Percentiles rank a stretch among this genome's conserved stretches.
These are phyloP conservation scores for Bombus confusus DNA, from an alignment of 1,140 invertebrate genomes.

Conservation along the genomic window DNA sequence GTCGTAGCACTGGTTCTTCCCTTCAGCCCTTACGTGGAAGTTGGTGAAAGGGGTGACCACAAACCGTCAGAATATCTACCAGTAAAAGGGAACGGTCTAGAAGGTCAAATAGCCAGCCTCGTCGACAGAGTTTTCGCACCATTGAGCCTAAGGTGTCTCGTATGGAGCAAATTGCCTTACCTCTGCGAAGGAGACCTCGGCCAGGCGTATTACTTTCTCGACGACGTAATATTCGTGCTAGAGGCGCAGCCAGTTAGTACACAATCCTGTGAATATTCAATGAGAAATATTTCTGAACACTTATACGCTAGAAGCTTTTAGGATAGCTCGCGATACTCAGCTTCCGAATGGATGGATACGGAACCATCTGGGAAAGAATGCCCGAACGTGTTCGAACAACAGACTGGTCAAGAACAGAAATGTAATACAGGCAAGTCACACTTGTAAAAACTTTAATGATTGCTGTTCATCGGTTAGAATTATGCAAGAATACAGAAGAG, in stretches of 20 bases:
- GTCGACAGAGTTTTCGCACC: conserved; percentile 88
- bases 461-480: conserved; percentile 76
- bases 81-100: conserved; percentile 88
- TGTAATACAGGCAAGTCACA: conserved; percentile 58
- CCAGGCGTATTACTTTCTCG: conserved; percentile 94
- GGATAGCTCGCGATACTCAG: conserved; percentile 29
- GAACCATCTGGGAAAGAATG: background rate
- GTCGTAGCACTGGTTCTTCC: conserved; percentile 94
- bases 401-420: background rate
- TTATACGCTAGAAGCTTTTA: conserved; percentile 19
- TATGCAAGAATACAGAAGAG: conserved; percentile 78
- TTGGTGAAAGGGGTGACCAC: conserved; percentile 85
- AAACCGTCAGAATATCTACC: conserved; percentile 88
- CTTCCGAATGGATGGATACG: conserved; percentile 28
- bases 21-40: conserved; percentile 95
- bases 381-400: too few relatives aligned
- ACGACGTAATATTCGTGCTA: conserved; percentile 92
- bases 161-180: conserved; percentile 94
- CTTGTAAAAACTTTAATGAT: conserved; percentile 81
- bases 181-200: conserved; percentile 97
- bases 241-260: conserved; percentile 73
- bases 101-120: conserved; percentile 90
- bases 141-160: conserved; percentile 87
- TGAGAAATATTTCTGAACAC: background rate
- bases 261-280: conserved; percentile 25